These are phyloP conservation scores for Brachionus plicatilis DNA, from an alignment of 1,140 invertebrate genomes.

Conservation along the genomic window DNA sequence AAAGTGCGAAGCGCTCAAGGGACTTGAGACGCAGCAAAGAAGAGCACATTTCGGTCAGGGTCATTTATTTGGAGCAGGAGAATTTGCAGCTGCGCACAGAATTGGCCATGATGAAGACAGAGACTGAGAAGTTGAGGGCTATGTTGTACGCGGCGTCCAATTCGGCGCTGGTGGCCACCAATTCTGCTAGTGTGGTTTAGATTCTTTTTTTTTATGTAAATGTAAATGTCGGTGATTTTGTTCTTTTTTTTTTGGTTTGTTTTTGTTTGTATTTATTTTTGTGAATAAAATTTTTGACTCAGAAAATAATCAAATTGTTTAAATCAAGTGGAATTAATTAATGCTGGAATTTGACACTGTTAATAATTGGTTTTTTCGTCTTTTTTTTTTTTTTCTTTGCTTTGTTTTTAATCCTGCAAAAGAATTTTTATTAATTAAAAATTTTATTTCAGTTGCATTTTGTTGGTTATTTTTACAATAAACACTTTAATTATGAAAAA, in stretches of 20 bases:
- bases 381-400: background rate
- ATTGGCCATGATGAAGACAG: conserved; percentile 46
- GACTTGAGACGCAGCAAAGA: conserved; percentile 53
- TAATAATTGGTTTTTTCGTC: too few relatives aligned
- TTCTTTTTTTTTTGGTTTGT: background rate
- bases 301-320: background rate
- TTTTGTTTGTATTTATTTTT: conserved; percentile 34
- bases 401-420: background rate
- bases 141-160: conserved; percentile 35
- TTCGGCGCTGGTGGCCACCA: background rate
- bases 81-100: conserved; percentile 53
- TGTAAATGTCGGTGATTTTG: background rate
- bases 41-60: conserved; percentile 45
- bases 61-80: conserved; percentile 53
- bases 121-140: conserved; percentile 7
- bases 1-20: conserved; percentile 55
- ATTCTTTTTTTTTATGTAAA: background rate
- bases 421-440: background rate
- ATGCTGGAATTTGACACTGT: background rate
- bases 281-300: background rate
- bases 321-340: background rate
- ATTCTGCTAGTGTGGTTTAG: background rate
- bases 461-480: too few relatives aligned
- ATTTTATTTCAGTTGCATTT: too few relatives aligned
- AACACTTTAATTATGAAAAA: too few relatives aligned